These are phyloP conservation scores for Drosophila recens DNA, from an alignment of 2,888 invertebrate species.

Conservation along the genomic window DNA sequence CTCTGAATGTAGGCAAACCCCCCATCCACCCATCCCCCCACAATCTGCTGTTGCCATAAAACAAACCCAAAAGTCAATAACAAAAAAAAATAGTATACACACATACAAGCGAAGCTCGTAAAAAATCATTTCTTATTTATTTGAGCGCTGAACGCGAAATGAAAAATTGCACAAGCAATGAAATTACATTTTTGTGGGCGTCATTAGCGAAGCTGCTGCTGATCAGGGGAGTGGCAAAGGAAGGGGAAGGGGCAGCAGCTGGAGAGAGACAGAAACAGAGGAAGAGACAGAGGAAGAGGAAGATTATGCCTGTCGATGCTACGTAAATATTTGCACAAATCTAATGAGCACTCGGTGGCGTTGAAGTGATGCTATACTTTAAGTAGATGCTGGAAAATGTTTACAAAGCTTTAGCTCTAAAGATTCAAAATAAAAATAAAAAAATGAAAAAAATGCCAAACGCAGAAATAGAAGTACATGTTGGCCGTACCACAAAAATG, in stretches of 20 bases:
- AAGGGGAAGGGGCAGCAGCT: not conserved
- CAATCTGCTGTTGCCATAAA: constrained; percentile 40
- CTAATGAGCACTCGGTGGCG: constrained; percentile 43
- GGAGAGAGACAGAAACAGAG: not conserved
- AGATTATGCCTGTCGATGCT: constrained; percentile 48
- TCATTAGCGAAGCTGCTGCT: constrained; percentile 42
- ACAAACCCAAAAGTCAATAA: constrained; percentile 74
- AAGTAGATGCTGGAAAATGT: constrained; percentile 35
- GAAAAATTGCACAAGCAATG: constrained; percentile 76
- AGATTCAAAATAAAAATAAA: constrained; percentile 27
- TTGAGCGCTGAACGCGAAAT: constrained; percentile 68
- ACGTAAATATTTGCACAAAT: constrained; percentile 59
- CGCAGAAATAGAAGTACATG: constrained; percentile 44
- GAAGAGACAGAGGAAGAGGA: not conserved
- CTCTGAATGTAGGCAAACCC: constrained; percentile 23
- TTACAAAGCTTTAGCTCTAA: constrained; percentile 25
- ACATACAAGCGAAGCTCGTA: constrained; percentile 48
- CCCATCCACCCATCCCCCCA: not conserved
- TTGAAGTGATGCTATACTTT: constrained; percentile 17
- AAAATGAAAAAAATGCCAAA: constrained; percentile 24
- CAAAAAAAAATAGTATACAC: constrained; percentile 37
- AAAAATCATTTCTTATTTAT: constrained; percentile 79
- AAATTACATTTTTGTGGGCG: constrained; percentile 68
- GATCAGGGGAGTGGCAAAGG: not conserved
- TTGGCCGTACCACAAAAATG: constrained; percentile 5